Evolutionary conservation across 2,113 vertebrate species (phyloP), one percentile per base, ranked within the genome.

Genomic region (Regulus satrapa): DNA sequence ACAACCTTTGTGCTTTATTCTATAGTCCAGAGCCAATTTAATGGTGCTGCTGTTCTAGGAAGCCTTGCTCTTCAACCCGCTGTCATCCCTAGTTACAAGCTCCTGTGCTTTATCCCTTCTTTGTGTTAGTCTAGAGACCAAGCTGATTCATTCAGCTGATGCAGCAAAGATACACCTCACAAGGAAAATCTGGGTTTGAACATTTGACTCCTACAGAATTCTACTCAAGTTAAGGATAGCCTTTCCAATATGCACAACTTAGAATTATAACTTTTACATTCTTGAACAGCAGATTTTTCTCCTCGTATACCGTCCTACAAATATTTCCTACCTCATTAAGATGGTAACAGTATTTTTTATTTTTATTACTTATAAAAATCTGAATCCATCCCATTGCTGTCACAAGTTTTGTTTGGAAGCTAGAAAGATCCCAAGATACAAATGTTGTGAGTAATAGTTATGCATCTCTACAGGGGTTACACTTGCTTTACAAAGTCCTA

Each of bases 391-490:
- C 20, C 5, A 18, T 0, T n/a, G 6, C 19, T 28, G 32, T 48
- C 25, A 55, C 7, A 63, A 68, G 24, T 15, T 52, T 48, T 4
- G 4, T 4, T 0, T 24, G 26, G n/a, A 51, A n/a, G 6, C 52
- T 6, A 59, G 21, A 5, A 55, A 63, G 14, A 82, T 8, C 23
- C 24, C 56, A 58, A 25, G 7, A 31, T 3, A 36, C 23, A 76
- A 49, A 41, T 0, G 4, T 12, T 41, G 24, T 15, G 14, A 80
- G 6, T 54, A 79, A 43, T 0, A 46, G 7, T 9, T 24, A 31
- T 1, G 14, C 13, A 17, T 11, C 32, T 34, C 20, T 11, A 8
- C 6, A 29, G 9, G 4, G 14, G 3, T 15, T 6, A 26, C 10
- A 1, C 19, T n/a, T 25, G 3, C 66, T 18, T 76, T 40, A 59